Evolutionary conservation across 2,888 invertebrate genomes (phyloP).

Genomic region (Hyles lineata): DNA sequence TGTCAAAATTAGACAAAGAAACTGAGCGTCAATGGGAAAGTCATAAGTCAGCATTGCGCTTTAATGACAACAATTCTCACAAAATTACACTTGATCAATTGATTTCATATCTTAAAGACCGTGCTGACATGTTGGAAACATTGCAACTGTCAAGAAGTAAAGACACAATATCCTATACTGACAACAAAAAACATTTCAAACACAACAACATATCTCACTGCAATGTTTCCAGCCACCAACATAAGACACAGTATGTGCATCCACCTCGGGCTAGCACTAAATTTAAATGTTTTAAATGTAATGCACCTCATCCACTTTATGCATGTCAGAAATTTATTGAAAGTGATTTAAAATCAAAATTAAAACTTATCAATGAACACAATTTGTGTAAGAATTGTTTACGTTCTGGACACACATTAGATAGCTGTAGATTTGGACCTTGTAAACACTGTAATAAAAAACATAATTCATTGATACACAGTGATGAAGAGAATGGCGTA

Average conservation of each 20-base stretch:
- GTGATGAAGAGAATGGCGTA: background rate
- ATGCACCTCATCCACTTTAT: constrained; percentile 29
- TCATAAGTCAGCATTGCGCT: background rate
- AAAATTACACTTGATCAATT: background rate
- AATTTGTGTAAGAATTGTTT: constrained; percentile 19
- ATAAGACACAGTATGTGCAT: background rate
- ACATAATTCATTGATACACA: constrained; percentile 20
- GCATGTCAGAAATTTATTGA: constrained; percentile 30
- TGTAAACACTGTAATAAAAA: constrained; percentile 21
- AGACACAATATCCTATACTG: background rate
- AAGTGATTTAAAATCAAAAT: background rate
- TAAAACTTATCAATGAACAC: constrained; percentile 9
- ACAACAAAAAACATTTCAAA: constrained; percentile 21
- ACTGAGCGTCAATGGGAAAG: constrained; percentile 23
- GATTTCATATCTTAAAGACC: constrained; percentile 12
- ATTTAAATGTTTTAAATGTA: constrained; percentile 16
- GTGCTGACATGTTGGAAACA: constrained; percentile 33
- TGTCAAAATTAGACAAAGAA: constrained; percentile 16
- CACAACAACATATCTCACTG: background rate
- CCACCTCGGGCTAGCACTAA: constrained; percentile 1
- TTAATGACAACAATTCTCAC: background rate
- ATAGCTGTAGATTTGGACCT: constrained; percentile 5
- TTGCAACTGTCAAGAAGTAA: constrained; percentile 25
- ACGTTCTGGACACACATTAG: constrained; percentile 12
- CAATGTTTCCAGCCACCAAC: background rate